Base-by-base conservation (phyloP, 2,888 invertebrate species). In the Petrophora chlorosata region DNA sequence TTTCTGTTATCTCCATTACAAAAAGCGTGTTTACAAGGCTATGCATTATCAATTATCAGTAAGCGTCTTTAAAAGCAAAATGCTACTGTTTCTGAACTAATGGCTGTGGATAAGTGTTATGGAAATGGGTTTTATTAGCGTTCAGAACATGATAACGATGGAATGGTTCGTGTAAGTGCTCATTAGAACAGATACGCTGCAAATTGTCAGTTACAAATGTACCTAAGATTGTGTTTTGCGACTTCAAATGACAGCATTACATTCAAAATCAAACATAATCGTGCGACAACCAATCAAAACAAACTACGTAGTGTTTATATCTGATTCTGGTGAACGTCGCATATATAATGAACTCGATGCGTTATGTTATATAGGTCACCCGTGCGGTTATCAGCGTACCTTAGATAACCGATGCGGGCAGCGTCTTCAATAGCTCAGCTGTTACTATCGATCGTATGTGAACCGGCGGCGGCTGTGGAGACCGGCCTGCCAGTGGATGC, bases 381-480 rank as follows among this genome's bases (percentile, higher is more conserved):
- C 58, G 59, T 61, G 61, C 57, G 51, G 53, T 63, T 65, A 69
- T 70, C 65, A 62, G 59, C 61, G 61, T 81, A 85, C 85, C 84
- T 85, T 69, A 62, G 70, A 76, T 72, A 77, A 71, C 67, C 62
- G 56, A 70, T 74, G 73, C 74, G 73, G 74, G 65, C 63, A 76
- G 63, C 64, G 62, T 68, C 67, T 66, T 76, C 73, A 16, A 23
- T 25, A 25, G 76, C 53, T 78, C 84, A 85, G 85, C 82, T 83
- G 85, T 81, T 80, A 55, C 65, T 79, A 86, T 86, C 77, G 86
- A 86, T 84, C 81, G 42, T 19, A 17, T 38, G 61, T 57, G 56
- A 61, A 55, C 61, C 57, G 59, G 59, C 63, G 59, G 59, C 63
- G 33, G 19, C 19, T 15, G 38, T 17, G 16, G n/a, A 65, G 67